Conservation (phyloP, 2,888 invertebrate species). For the Hecatera dysodea region DNA sequence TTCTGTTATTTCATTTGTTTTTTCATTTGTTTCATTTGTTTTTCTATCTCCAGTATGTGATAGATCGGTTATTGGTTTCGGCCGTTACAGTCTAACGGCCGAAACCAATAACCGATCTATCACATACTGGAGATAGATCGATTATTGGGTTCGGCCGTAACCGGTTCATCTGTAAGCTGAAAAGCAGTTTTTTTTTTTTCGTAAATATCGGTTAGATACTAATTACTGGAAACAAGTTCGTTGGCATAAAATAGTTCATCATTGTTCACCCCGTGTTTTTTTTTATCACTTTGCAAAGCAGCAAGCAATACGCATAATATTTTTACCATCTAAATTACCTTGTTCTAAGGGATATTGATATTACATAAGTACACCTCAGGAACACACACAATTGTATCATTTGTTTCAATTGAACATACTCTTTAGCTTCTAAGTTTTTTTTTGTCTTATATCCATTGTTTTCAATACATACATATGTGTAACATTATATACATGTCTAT, state of each 20-base stretch:
- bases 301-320: too few relatives aligned
- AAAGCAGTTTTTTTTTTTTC: too few relatives aligned
- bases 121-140: too few relatives aligned
- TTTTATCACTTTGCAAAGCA: neutral
- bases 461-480: conserved; percentile 20
- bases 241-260: neutral
- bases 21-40: too few relatives aligned
- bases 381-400: neutral
- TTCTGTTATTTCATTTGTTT: too few relatives aligned
- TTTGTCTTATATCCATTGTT: neutral
- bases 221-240: neutral
- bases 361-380: neutral
- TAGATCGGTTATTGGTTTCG: too few relatives aligned
- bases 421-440: neutral
- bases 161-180: too few relatives aligned
- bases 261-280: neutral
- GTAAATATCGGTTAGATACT: neutral
- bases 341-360: too few relatives aligned
- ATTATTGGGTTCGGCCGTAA: too few relatives aligned
- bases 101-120: too few relatives aligned
- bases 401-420: neutral
- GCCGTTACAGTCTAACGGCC: too few relatives aligned
- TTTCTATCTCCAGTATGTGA: too few relatives aligned
- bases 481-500: neutral
- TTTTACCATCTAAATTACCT: neutral